Percentiles rank a stretch among this genome's conserved stretches.
These are phyloP conservation scores for Schlechtendalia chinensis DNA, from an alignment of 1,140 invertebrate genomes.

Conservation along the genomic window DNA sequence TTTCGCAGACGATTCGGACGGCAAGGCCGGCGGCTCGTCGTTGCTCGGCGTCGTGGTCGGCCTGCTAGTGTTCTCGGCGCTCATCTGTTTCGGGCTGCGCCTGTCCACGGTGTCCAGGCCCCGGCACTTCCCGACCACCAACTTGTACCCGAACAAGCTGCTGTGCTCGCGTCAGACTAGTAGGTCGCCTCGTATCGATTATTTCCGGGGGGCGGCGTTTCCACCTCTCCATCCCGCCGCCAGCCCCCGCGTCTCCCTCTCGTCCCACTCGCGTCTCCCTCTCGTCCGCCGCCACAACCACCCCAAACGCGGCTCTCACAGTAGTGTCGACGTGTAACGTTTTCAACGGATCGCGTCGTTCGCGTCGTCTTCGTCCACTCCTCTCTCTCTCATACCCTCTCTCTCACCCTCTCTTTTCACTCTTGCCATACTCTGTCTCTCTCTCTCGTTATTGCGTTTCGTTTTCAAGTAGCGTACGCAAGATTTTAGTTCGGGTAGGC, in stretches of 20 bases:
- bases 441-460: no score
- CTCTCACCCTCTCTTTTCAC: no score
- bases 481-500: no score
- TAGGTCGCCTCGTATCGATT: conserved; percentile 56
- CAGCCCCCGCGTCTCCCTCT: no score
- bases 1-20: conserved; percentile 34
- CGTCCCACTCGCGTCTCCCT: no score
- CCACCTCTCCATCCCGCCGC: background rate
- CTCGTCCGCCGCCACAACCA: background rate
- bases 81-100: conserved; percentile 82
- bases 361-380: no score
- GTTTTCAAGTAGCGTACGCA: no score
- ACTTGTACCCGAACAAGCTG: conserved; percentile 72
- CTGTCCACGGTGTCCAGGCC: conserved; percentile 71
- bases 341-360: no score
- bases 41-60: conserved; percentile 76
- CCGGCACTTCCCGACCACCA: conserved; percentile 76
- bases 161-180: conserved; percentile 78
- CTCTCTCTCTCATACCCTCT: no score
- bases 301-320: no score
- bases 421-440: no score
- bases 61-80: conserved; percentile 75
- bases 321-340: no score
- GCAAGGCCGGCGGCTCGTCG: conserved; percentile 73
- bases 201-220: background rate